Conservation (phyloP, 1,140 invertebrate genomes). For the Drosophila elegans region DNA sequence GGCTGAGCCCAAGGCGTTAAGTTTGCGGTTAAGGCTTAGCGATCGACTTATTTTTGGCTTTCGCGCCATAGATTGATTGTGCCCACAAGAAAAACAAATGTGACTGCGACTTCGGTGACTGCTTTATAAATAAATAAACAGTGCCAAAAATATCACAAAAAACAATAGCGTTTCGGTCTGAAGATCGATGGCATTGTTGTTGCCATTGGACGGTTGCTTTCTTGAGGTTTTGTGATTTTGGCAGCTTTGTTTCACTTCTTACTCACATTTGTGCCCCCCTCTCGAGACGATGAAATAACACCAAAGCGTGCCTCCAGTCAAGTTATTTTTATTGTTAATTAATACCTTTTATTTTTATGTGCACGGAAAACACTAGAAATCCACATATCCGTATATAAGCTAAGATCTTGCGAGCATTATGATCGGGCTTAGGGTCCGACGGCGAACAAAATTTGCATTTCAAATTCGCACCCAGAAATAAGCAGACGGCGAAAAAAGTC, state of each 20-base stretch:
- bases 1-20: constrained; percentile 47
- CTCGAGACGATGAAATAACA: constrained; percentile 67
- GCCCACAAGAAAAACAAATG: constrained; percentile 37
- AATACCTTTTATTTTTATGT: constrained; percentile 78
- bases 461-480: constrained; percentile 76
- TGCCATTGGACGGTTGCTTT: constrained; percentile 40
- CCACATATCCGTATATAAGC: constrained; percentile 17
- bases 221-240: constrained; percentile 27
- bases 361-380: constrained; percentile 47
- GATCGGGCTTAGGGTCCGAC: constrained; percentile 16
- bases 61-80: constrained; percentile 61
- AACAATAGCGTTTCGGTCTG: constrained; percentile 57
- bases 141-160: constrained; percentile 75
- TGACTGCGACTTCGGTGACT: constrained; percentile 28
- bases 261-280: constrained; percentile 7
- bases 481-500: constrained; percentile 63
- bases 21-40: constrained; percentile 42
- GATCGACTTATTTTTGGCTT: constrained; percentile 69
- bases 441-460: constrained; percentile 66
- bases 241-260: constrained; percentile 43
- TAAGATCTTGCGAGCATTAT: constrained; percentile 40
- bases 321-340: constrained; percentile 80
- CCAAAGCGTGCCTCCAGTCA: constrained; percentile 79
- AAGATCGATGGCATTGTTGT: constrained; percentile 66
- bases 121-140: constrained; percentile 74